Conservation (phyloP, 2,888 invertebrate species). For the Tetrapedia diversipes region DNA sequence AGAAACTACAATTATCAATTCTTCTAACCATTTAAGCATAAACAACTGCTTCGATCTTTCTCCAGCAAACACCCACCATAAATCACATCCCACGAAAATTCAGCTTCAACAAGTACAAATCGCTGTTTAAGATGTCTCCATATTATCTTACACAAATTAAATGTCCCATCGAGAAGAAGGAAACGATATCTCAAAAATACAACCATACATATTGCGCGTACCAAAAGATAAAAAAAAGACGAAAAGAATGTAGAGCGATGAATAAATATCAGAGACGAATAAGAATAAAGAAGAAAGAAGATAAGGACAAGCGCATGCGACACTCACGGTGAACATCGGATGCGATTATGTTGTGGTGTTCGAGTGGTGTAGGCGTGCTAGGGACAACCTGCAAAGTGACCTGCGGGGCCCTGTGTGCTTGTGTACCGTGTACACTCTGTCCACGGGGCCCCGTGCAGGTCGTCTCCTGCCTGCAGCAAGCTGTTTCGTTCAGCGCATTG, state of each 20-base stretch:
- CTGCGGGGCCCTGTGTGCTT: conserved; percentile 84
- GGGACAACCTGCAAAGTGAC: conserved; percentile 91
- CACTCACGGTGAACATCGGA: conserved; percentile 83
- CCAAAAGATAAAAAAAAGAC: neutral
- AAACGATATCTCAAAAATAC: neutral
- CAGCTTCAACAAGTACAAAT: neutral
- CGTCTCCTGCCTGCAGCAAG: conserved; percentile 72
- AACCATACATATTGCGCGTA: neutral
- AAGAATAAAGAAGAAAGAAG: neutral
- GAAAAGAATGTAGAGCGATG: neutral
- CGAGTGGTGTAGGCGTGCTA: conserved; percentile 82
- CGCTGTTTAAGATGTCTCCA: neutral
- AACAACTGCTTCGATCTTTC: neutral
- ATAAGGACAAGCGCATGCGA: conserved; percentile 77
- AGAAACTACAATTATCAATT: no score
- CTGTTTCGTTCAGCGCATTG: conserved; percentile 83
- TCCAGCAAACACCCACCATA: no score
- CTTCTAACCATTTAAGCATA: neutral
- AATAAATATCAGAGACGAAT: neutral
- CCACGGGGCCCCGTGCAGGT: conserved; percentile 77
- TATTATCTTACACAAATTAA: neutral
- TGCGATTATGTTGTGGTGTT: conserved; percentile 82
- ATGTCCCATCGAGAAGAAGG: neutral
- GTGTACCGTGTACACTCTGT: conserved; percentile 67
- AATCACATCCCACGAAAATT: neutral